Conservation (phyloP, 2,797 vertebrate genomes). For the Anolis apletophallus region DNA sequence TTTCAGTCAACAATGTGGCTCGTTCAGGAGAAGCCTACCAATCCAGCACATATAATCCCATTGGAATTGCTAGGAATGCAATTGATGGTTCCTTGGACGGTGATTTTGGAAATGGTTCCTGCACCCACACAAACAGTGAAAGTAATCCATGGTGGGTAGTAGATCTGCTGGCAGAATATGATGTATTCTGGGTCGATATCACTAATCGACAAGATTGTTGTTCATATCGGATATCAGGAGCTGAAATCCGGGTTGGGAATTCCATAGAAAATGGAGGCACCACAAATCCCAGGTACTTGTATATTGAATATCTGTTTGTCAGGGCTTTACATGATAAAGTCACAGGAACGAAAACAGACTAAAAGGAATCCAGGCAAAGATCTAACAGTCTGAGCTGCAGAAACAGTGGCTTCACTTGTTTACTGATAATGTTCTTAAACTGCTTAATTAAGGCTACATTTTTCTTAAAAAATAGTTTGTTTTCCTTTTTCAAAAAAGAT, state of each 20-base stretch:
- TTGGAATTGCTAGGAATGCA: slow-evolving; percentile 39
- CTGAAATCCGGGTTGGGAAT: slow-evolving; percentile 46
- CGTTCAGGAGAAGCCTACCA: slow-evolving; percentile 23
- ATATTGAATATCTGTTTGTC: neutral
- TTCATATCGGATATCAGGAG: neutral
- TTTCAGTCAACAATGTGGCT: slow-evolving; percentile 46
- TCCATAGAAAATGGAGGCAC: slow-evolving; percentile 45
- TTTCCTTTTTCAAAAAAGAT: too few species aligned
- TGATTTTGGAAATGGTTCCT: slow-evolving; percentile 33
- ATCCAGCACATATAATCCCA: slow-evolving; percentile 41
- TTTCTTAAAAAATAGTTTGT: too few species aligned
- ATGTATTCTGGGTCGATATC: slow-evolving; percentile 21
- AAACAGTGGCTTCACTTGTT: neutral
- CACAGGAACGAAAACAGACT: neutral
- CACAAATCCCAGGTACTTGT: slow-evolving; percentile 47
- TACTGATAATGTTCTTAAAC: neutral
- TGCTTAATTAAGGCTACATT: too few species aligned
- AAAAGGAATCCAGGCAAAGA: neutral
- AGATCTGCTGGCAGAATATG: slow-evolving; percentile 19
- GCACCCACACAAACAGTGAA: slow-evolving; percentile 26
- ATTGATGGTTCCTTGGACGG: slow-evolving; percentile 42
- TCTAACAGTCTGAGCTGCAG: neutral
- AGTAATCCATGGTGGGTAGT: slow-evolving; percentile 51
- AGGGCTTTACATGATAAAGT: neutral
- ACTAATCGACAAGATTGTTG: slow-evolving; percentile 52